Conservation (phyloP, 2,888 invertebrate genomes). For the Ophion slaviceki region DNA sequence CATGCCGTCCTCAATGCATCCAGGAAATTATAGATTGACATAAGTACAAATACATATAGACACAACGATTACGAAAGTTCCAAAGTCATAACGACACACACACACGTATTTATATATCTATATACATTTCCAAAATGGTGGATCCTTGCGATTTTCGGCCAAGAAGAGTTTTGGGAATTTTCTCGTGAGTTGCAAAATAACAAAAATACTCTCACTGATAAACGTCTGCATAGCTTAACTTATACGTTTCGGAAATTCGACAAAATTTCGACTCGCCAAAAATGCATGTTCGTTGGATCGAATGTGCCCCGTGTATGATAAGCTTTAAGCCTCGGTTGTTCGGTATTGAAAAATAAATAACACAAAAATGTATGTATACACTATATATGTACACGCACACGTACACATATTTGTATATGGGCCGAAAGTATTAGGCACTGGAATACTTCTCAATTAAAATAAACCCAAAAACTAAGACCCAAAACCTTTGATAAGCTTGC, state of each 20-base stretch:
- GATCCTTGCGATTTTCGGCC: neutral
- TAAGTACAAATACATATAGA: no score
- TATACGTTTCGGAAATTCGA: neutral
- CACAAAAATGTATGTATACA: neutral
- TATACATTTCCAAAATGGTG: neutral
- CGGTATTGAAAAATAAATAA: neutral
- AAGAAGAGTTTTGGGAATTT: neutral
- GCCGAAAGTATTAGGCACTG: no score
- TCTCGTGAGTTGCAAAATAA: neutral
- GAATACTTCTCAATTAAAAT: no score
- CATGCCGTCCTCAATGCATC: no score
- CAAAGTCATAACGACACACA: neutral
- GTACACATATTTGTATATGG: neutral
- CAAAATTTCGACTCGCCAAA: neutral
- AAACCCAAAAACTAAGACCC: no score
- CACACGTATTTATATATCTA: neutral
- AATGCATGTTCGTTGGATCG: constrained; percentile 3
- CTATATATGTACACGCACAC: neutral
- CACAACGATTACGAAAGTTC: no score
- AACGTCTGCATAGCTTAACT: neutral
- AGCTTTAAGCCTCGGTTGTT: neutral
- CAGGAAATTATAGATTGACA: no score
- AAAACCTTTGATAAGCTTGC: no score
- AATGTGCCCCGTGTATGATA: constrained; percentile 21
- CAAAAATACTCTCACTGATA: neutral